A percentile compares a stretch with the other conserved stretches of the same genome.
Conservation (phyloP, 2,888 invertebrate genomes). For the Calliphora vomitoria region DNA sequence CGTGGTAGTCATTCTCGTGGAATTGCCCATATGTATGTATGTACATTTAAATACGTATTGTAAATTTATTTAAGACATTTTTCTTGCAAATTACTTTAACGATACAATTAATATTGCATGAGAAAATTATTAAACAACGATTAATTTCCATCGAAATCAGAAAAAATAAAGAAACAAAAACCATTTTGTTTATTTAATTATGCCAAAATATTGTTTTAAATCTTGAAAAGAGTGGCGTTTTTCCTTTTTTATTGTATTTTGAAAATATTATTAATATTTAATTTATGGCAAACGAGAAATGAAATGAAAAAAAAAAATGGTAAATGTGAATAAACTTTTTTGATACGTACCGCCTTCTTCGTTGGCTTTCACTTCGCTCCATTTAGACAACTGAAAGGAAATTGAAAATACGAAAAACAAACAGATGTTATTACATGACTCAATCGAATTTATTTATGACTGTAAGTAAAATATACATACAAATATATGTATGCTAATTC, state of each 20-base stretch:
- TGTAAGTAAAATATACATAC: neutral
- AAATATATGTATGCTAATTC: too few species aligned
- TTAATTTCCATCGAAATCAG: conserved; percentile 10
- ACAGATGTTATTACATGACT: conserved; percentile 27
- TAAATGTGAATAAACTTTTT: conserved; percentile 53
- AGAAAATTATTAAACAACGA: conserved; percentile 34
- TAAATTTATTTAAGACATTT: neutral
- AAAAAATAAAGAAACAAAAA: neutral
- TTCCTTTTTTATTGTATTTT: conserved; percentile 5
- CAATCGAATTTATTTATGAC: neutral
- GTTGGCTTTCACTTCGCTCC: conserved; percentile 85
- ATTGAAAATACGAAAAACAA: conserved; percentile 83
- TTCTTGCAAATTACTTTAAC: conserved; percentile 5
- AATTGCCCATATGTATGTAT: neutral
- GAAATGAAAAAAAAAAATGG: conserved; percentile 5
- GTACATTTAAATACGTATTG: neutral
- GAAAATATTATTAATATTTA: conserved; percentile 44
- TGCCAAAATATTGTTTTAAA: conserved; percentile 49
- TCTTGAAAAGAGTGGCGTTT: conserved; percentile 22
- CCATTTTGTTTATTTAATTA: conserved; percentile 65
- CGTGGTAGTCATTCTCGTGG: too few species aligned
- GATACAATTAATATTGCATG: conserved; percentile 19
- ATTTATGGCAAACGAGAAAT: conserved; percentile 28
- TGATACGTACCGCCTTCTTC: conserved; percentile 80
- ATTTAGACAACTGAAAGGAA: conserved; percentile 90